These are phyloP conservation scores for Tadarida brasiliensis DNA, from an alignment of 2,797 vertebrate species.

Conservation along the genomic window DNA sequence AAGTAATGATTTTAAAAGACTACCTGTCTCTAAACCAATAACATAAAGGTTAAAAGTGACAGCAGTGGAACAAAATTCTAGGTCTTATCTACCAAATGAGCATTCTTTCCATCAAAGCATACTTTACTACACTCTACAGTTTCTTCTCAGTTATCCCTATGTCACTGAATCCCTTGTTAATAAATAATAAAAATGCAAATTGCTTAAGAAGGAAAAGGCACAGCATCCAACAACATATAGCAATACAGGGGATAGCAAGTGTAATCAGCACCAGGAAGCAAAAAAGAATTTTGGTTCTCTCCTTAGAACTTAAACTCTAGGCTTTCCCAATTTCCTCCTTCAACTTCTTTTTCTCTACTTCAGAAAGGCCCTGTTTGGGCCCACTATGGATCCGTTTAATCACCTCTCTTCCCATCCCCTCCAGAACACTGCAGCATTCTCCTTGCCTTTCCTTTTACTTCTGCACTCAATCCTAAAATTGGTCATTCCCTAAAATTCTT, in stretches of 20 bases:
- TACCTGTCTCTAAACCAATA: background rate
- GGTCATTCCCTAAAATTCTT: slow-evolving; percentile 5
- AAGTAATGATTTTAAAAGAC: slow-evolving; percentile 30
- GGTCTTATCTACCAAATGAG: background rate
- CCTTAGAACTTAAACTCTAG: background rate
- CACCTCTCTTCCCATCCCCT: background rate
- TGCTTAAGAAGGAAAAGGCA: slow-evolving; percentile 14
- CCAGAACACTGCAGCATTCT: background rate
- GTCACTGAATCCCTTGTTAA: background rate
- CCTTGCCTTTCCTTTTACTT: background rate
- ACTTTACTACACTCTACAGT: background rate
- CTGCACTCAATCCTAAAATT: background rate
- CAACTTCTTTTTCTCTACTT: background rate
- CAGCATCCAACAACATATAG: background rate
- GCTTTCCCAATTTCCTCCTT: background rate
- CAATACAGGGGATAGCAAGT: background rate
- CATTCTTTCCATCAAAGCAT: background rate
- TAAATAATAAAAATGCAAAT: slow-evolving; percentile 51
- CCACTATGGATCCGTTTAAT: background rate
- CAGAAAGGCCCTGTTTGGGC: background rate
- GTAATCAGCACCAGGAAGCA: background rate
- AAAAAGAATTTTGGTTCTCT: slow-evolving; percentile 18
- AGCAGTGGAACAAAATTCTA: background rate
- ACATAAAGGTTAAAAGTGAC: background rate
- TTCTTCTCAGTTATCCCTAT: background rate